Conservation (phyloP, 2,888 invertebrate species). For the Halictus quadricinctus region DNA sequence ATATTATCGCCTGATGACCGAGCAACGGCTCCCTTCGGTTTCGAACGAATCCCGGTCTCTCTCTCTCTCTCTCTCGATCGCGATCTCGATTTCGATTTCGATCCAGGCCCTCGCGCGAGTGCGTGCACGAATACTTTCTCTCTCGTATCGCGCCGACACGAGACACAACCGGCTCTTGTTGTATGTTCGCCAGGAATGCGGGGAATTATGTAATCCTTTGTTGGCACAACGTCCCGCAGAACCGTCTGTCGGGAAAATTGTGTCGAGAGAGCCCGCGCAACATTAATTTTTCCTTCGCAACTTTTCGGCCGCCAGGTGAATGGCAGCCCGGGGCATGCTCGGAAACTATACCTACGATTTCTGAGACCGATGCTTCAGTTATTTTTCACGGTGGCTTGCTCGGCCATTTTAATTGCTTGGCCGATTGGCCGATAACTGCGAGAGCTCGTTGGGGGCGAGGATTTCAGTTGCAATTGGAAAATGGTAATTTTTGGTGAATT, state of each 20-base stretch:
- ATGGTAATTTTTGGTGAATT: not conserved
- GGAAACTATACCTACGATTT: not conserved
- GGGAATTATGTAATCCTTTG: slow-evolving; percentile 75
- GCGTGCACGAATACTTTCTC: slow-evolving; percentile 66
- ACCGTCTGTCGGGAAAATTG: slow-evolving; percentile 44
- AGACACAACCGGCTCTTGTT: slow-evolving; percentile 54
- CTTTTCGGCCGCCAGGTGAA: slow-evolving; percentile 3
- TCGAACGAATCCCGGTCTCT: not conserved
- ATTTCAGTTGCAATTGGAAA: not conserved
- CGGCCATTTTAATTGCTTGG: not conserved
- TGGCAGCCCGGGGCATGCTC: not conserved
- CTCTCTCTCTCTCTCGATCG: not conserved
- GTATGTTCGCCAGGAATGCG: slow-evolving; percentile 72
- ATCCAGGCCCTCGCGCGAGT: not conserved
- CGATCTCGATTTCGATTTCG: slow-evolving; percentile 23
- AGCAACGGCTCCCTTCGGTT: not conserved
- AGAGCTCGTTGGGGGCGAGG: too few relatives aligned
- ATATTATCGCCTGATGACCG: not conserved
- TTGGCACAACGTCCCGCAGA: slow-evolving; percentile 66
- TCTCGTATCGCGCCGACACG: slow-evolving; percentile 58
- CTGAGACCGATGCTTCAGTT: not conserved
- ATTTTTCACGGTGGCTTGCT: not conserved
- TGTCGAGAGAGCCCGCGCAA: slow-evolving; percentile 31
- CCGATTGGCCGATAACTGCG: not conserved
- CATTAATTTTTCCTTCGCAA: slow-evolving; percentile 31